These are phyloP conservation scores for Dynastes tityus DNA, from an alignment of 2,888 invertebrate species.

Conservation along the genomic window DNA sequence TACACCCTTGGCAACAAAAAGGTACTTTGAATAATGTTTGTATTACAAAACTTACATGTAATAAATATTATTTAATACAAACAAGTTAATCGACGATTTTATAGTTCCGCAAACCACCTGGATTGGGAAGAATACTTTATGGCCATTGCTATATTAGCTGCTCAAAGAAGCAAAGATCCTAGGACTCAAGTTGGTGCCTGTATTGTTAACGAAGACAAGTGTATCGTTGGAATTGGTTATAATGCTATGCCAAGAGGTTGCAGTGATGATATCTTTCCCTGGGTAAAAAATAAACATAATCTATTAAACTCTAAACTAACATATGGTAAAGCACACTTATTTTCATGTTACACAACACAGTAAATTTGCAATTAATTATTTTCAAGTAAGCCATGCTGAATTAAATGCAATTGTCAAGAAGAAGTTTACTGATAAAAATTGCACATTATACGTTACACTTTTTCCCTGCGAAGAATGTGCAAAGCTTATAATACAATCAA, in stretches of 20 bases:
- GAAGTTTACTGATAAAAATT: slow-evolving; percentile 83
- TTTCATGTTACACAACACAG: too few species aligned
- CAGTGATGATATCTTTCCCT: slow-evolving; percentile 90
- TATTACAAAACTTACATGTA: too few species aligned
- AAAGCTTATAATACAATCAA: slow-evolving; percentile 95
- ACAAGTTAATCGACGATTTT: too few species aligned
- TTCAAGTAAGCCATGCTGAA: slow-evolving; percentile 97
- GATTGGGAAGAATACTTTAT: slow-evolving; percentile 97
- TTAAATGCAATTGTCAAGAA: slow-evolving; percentile 97
- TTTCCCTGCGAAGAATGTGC: slow-evolving; percentile 99
- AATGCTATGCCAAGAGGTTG: slow-evolving; percentile 98
- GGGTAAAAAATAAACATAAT: slow-evolving; percentile 80
- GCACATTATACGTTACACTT: slow-evolving; percentile 89
- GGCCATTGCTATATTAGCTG: slow-evolving; percentile 91
- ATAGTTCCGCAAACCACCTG: slow-evolving; percentile 69
- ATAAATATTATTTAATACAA: too few species aligned
- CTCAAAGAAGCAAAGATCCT: slow-evolving; percentile 96
- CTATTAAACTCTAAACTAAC: slow-evolving; percentile 84
- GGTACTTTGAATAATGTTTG: background rate
- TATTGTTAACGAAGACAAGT: slow-evolving; percentile 88
- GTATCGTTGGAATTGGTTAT: slow-evolving; percentile 95
- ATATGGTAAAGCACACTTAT: slow-evolving; percentile 78
- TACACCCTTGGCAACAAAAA: background rate
- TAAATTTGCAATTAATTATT: background rate
- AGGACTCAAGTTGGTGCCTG: slow-evolving; percentile 95